These are phyloP conservation scores for Gallirallus australis DNA, from an alignment of 2,797 vertebrate genomes.

Conservation along the genomic window DNA sequence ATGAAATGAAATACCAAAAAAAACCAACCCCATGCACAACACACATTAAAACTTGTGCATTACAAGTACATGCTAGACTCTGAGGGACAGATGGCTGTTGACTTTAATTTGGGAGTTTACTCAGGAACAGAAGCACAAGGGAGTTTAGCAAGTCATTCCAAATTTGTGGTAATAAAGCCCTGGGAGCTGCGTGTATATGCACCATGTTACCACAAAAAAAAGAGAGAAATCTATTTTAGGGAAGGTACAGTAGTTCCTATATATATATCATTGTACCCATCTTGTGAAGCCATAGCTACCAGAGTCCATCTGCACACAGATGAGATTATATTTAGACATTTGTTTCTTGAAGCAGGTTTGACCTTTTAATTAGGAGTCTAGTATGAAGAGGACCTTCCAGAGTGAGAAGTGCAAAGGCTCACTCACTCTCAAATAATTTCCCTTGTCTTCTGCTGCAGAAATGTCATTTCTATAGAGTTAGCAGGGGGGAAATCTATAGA, in stretches of 20 bases:
- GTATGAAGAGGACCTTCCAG: not conserved
- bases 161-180: not conserved
- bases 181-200: not conserved
- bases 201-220: not conserved
- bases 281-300: not conserved
- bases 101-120: not conserved
- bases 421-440: not conserved
- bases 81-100: not conserved
- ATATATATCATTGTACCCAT: not conserved
- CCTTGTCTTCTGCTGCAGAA: not conserved
- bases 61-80: not conserved
- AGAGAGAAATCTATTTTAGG: not conserved
- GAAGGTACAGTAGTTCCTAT: not conserved
- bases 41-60: no score
- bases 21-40: not conserved
- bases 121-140: not conserved
- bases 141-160: not conserved
- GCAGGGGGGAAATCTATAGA: not conserved
- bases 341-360: not conserved
- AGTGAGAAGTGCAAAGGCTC: not conserved
- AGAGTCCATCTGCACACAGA: not conserved
- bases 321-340: not conserved
- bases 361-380: constrained; percentile 7
- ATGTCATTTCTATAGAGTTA: not conserved
- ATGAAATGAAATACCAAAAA: not conserved